Evolutionary conservation across 2,113 vertebrate species (phyloP), one percentile per base, ranked within the genome.

Genomic region (Suncus etruscus): DNA sequence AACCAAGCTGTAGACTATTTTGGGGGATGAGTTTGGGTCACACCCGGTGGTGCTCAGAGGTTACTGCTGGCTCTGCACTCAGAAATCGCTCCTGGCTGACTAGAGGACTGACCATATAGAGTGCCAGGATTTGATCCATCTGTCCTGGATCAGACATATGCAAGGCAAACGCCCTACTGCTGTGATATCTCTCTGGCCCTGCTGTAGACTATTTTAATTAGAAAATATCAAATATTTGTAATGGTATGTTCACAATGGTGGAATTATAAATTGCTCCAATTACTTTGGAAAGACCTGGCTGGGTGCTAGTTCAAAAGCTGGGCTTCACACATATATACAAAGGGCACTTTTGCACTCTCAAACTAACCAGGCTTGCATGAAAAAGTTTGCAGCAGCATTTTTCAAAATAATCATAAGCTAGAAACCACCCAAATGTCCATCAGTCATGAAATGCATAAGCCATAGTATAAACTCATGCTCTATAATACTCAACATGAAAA

Each of bases 251-350:
- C 20, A 14, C 9, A 31, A n/a, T 18, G 7, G 11, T 1, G 29
- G 25, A 45, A 61, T 2, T 68, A 2, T 47, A 65, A 48, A 65
- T 48, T 63, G 24, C 58, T 50, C 5, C 27, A 22, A 14, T 6
- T 8, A 3, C 48, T 86, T 50, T 39, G 63, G 63, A 25, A 63
- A 65, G 85, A 11, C 39, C 39, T 5, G 39, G 73, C 25, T 50
- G 4, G 45, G 10, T 29, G 0, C 70, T 61, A 27, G 29, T 80
- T 24, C 39, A 47, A 50, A 88, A 61, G 50, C 7, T 18, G 15
- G 9, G 1, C 3, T 39, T 0, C 3, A 16, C 7, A 0, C 11
- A 3, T 9, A 0, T 16, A 11, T 0, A 54, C 25, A 48, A 8
- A 5, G 16, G 61, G 72, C 31, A 4, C 24, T 68, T 66, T 8